Percentiles rank a stretch among this genome's conserved stretches.
Evolutionary conservation across 2,888 invertebrate genomes (phyloP).

Genomic region (Caenorhabditis plicata): DNA sequence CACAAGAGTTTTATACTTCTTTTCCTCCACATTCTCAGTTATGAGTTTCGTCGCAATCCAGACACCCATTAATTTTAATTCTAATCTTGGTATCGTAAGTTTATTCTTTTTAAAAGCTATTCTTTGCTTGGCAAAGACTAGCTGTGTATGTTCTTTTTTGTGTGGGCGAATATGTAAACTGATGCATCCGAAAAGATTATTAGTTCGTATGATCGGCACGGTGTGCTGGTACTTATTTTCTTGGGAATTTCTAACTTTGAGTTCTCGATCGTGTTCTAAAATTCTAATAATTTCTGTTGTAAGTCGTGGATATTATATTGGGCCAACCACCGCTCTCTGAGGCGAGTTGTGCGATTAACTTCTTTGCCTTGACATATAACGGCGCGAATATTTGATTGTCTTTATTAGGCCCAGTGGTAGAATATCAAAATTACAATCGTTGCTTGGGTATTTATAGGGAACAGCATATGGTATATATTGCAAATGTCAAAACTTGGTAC

Average conservation of each 20-base stretch:
- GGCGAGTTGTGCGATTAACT: not conserved
- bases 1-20: not conserved
- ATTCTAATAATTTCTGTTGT: not conserved
- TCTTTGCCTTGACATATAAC: conserved; percentile 2
- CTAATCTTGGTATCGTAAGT: conserved; percentile 6
- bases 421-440: not conserved
- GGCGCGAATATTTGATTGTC: not conserved
- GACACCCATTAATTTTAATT: conserved; percentile 6
- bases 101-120: not conserved
- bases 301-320: not conserved
- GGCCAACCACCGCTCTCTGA: not conserved
- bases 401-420: not conserved
- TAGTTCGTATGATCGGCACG: not conserved
- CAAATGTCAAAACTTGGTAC: too few species aligned
- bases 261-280: not conserved
- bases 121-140: conserved; percentile 7
- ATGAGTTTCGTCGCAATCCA: not conserved
- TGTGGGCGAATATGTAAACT: conserved; percentile 2
- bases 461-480: too few species aligned
- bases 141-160: not conserved
- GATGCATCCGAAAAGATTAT: conserved; percentile 9
- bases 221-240: not conserved
- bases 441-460: conserved; percentile 2
- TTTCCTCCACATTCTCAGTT: not conserved
- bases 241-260: not conserved